Evolutionary conservation across 2,113 vertebrate genomes (phyloP).

Genomic region (Nannobrachium achirus): DNA sequence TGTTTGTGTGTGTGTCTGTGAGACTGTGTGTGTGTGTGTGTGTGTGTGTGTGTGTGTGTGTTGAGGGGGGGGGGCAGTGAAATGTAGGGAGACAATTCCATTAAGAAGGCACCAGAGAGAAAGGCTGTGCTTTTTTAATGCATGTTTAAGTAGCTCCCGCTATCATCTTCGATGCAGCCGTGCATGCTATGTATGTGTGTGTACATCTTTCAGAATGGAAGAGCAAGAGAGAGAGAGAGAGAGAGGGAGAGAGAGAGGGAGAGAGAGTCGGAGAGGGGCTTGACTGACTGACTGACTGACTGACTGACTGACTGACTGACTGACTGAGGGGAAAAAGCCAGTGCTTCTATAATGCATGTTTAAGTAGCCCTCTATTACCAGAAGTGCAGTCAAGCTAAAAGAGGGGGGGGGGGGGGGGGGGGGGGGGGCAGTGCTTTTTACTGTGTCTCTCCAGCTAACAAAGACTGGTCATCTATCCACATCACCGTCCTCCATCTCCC

Average conservation of each 20-base stretch:
- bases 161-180: slow-evolving; percentile 76
- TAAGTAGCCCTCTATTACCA: slow-evolving; percentile 81
- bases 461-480: slow-evolving; percentile 79
- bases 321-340: slow-evolving; percentile 74
- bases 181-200: slow-evolving; percentile 62
- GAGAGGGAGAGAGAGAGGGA: too few species aligned
- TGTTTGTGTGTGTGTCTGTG: slow-evolving; percentile 40
- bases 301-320: slow-evolving; percentile 54
- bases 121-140: slow-evolving; percentile 74
- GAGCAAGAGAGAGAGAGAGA: slow-evolving; percentile 38
- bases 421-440: slow-evolving; percentile 75
- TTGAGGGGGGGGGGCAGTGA: slow-evolving; percentile 23
- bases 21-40: slow-evolving; percentile 3
- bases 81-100: slow-evolving; percentile 79
- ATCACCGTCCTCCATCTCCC: slow-evolving; percentile 76
- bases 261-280: too few species aligned
- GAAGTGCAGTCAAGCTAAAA: slow-evolving; percentile 82
- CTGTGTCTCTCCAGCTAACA: slow-evolving; percentile 79
- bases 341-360: slow-evolving; percentile 80
- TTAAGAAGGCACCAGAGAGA: slow-evolving; percentile 78
- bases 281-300: too few species aligned
- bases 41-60: slow-evolving; percentile 2
- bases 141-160: slow-evolving; percentile 78
- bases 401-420: slow-evolving; percentile 68
- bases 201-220: slow-evolving; percentile 53